Evolutionary conservation across 2,797 vertebrate genomes (phyloP), one percentile per base, ranked within the genome.

Genomic region (Danio tinwini): DNA sequence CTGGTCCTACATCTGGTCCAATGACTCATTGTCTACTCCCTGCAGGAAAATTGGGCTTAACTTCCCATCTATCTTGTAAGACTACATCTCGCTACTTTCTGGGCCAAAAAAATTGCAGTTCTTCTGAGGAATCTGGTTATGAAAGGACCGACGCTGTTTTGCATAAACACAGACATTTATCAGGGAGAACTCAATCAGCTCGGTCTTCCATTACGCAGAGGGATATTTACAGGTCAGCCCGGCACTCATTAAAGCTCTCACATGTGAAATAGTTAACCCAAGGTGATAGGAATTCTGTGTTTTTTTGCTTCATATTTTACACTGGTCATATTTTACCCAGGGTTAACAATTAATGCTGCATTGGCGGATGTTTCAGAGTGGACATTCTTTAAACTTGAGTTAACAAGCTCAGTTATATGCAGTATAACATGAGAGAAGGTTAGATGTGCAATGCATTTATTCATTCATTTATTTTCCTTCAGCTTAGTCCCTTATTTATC

Each of bases 1-100:
- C 67, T 80, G 78, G 78, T 73, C 69, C 21, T 64, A 65, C 50
- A 67, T 74, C 62, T 73, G 55, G 71, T 29, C 76, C 71, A 76
- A 63, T 83, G 72, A 80, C 67, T 82, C 82, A 76, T 17, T 70
- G 14, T 76, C 62, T 64, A 53, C 55, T 78, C 81, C 64, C 70
- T 53, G 74, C 45, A 71, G 81, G 47, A 72, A 76, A 71, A 75
- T 19, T 68, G 58, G 76, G 44, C 78, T 62, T 73, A 62, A 72
- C 53, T 72, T 81, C 70, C 73, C 62, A 77, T 81, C 78, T 71
- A 52, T 77, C 74, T 81, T 65, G 29, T 45, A 53, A 83, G 77
- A 67, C 74, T 67, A 67, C 67, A 68, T 49, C 62, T 74, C 81
- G 53, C 64, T 37, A 52, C 52, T 70, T 52, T 80, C 67, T 53